Base-by-base conservation (phyloP, 2,888 invertebrate species). In the Drosophila fungiperda region DNA sequence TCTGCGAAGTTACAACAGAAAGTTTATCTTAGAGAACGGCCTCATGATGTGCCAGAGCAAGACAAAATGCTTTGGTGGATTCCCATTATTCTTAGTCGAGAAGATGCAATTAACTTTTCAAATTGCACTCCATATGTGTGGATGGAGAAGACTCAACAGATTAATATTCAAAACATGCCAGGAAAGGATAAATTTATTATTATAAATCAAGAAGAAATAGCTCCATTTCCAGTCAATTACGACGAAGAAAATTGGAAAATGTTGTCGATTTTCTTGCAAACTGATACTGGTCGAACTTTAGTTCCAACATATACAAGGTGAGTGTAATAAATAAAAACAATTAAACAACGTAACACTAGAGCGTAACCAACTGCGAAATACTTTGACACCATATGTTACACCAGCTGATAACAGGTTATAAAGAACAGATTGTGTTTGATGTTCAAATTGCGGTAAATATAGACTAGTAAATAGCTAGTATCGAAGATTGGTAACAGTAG, bases 161-260 rank as follows among this genome's bases (percentile, higher is more conserved):
- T 95, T 1, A 94, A 92, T 11, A 83, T 96, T 1, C 87, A 88
- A 0, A 93, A 95, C 65, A 92, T 96, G 83, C 95, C 96, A 0
- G 92, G 89, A 0, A 93, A 94, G 32, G 94, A 96, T 57, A 92
- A 95, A 59, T 97, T 97, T 87, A 94, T 97, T 57, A 96, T 97
- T 64, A 94, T 97, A 1, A 97, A 97, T 93, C 96, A 97, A 7
- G 97, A 97, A 89, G 97, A 97, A 94, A 97, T 97, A 74, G 97
- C 96, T 1, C 96, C 97, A 45, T 97, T 95, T 93, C 96, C 97
- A 5, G 97, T 97, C 0, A 97, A 97, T 90, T 97, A 97, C 89
- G 97, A 97, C 86, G 91, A 93, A 8, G 93, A 94, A 45, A 97
- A 97, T 91, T 97, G 97, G 97, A 94, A 95, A 73, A 94, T 96